phyloP scores from a whole-genome alignment of 2,797 vertebrate species.

The Monodelphis domestica region DNA sequence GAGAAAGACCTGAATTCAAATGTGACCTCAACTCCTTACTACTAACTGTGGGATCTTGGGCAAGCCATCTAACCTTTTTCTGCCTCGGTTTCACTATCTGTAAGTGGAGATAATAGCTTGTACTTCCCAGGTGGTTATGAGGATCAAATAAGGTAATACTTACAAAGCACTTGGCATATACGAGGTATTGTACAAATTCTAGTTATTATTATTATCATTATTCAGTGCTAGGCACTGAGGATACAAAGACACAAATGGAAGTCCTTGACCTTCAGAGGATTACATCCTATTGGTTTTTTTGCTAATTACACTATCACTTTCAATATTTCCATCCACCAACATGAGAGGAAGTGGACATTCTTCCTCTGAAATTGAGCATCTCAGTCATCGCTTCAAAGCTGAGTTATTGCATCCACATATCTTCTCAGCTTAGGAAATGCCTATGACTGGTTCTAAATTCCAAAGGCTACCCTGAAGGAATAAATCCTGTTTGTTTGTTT shows the following conservation, averaged over 20 bases:
- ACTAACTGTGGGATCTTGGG: neutral
- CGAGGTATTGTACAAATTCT: neutral
- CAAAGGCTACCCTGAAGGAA: neutral
- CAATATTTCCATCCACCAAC: neutral
- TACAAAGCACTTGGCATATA: neutral
- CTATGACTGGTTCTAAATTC: neutral
- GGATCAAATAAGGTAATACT: neutral
- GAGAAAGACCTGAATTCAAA: neutral
- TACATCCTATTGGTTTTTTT: neutral
- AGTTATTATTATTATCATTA: neutral
- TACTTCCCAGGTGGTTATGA: neutral
- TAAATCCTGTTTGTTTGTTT: neutral
- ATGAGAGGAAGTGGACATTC: neutral
- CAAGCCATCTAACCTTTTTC: neutral
- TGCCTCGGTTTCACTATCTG: neutral
- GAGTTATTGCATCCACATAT: neutral
- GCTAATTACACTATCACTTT: neutral
- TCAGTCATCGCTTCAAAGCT: conserved; percentile 34
- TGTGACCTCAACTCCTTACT: too few relatives aligned
- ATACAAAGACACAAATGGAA: neutral
- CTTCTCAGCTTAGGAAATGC: neutral
- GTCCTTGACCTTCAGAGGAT: neutral
- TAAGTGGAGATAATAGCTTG: neutral
- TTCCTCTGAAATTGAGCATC: neutral
- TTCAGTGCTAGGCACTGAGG: neutral